A percentile compares a stretch with the other conserved stretches of the same genome.
phyloP scores from a whole-genome alignment of 1,140 invertebrate genomes.

The Battus philenor region DNA sequence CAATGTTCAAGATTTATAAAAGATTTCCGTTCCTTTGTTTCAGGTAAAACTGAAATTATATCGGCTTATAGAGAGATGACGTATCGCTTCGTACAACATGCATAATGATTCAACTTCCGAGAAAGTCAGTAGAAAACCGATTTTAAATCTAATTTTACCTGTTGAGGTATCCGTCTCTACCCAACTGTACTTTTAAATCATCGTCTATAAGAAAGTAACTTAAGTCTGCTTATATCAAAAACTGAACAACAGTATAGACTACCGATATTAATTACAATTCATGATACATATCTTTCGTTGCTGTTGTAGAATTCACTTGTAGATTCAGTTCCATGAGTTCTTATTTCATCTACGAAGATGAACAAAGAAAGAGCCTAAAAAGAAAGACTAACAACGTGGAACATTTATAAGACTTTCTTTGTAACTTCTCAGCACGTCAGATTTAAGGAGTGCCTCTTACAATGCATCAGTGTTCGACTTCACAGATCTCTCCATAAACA shows the following conservation, averaged over 20 bases:
- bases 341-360: too few relatives aligned
- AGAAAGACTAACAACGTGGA: too few relatives aligned
- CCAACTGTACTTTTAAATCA: slow-evolving; percentile 1
- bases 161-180: neutral
- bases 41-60: slow-evolving; percentile 30
- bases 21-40: slow-evolving; percentile 35
- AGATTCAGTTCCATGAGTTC: too few relatives aligned
- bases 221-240: neutral
- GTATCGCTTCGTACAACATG: slow-evolving; percentile 16
- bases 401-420: too few relatives aligned
- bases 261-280: too few relatives aligned
- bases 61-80: slow-evolving; percentile 13
- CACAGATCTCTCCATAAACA: too few relatives aligned
- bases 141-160: slow-evolving; percentile 2
- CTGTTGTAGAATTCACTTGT: too few relatives aligned
- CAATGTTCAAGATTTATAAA: slow-evolving; percentile 37
- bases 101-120: slow-evolving; percentile 26
- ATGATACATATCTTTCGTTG: too few relatives aligned
- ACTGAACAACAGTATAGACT: neutral
- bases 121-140: neutral
- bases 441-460: too few relatives aligned
- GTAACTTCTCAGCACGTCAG: too few relatives aligned
- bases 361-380: too few relatives aligned
- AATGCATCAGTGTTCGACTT: too few relatives aligned
- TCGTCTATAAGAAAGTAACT: slow-evolving; percentile 1